These are phyloP conservation scores for Silurus glanis DNA, from an alignment of 2,113 vertebrate species.

Conservation along the genomic window DNA sequence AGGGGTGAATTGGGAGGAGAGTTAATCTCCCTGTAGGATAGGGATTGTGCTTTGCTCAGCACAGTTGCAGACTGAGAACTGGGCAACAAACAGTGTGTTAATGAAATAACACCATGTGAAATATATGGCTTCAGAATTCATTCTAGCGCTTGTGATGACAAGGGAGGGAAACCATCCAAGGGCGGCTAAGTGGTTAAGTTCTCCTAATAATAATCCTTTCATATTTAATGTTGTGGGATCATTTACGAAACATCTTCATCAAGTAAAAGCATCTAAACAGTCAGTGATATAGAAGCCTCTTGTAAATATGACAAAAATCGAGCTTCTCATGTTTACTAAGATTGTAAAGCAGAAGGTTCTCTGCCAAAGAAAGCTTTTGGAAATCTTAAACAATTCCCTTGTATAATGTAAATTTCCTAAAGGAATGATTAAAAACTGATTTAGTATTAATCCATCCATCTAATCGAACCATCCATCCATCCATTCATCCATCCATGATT, in stretches of 20 bases:
- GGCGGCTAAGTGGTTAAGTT: neutral
- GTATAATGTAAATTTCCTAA: too few relatives aligned
- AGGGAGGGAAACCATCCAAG: neutral
- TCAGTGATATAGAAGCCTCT: neutral
- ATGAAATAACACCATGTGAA: neutral
- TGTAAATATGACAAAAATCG: neutral
- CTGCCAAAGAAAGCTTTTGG: neutral
- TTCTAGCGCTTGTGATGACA: neutral
- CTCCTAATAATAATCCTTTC: too few relatives aligned
- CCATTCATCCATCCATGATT: too few relatives aligned
- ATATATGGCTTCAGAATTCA: neutral
- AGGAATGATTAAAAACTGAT: too few relatives aligned
- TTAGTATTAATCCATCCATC: too few relatives aligned
- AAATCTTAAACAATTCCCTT: neutral
- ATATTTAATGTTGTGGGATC: neutral
- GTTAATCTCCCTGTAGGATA: neutral
- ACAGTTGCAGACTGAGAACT: neutral
- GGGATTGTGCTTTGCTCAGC: neutral
- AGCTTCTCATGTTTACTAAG: neutral
- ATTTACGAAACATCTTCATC: neutral
- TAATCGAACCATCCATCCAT: too few relatives aligned
- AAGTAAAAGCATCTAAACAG: neutral
- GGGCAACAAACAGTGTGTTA: neutral
- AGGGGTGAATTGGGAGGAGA: slow-evolving; percentile 4
- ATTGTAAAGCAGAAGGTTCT: too few relatives aligned